Evolutionary conservation across 1,140 invertebrate species (phyloP), one percentile per base, ranked within the genome.

Genomic region (Whitmania pigra): DNA sequence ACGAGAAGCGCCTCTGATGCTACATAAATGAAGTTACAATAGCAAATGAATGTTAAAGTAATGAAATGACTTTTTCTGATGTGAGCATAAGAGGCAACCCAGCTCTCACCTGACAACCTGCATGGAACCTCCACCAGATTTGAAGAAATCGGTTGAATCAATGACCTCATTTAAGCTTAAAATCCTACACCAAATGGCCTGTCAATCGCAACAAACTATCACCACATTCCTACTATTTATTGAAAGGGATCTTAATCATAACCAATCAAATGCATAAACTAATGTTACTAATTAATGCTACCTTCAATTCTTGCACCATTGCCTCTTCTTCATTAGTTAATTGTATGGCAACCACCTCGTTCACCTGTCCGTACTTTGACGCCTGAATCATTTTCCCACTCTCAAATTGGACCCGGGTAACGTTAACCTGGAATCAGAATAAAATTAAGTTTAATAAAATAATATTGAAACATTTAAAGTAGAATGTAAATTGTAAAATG

Each of bases 101-200:
- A 74, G 22, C 40, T 72, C 69, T 74, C 81, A 87, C 85, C 88
- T 87, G 0, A 94, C 92, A 13, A 97, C 93, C 80, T 97, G 94
- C 92, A 97, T 97, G 15, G 93, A 95, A 0, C 91, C 90, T 27
- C 90, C 94, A 31, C 94, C 94, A 54, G 86, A 87, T 17, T 87
- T 87, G 81, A 98, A 97, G 80, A 97, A 97, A 79, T 97, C 92
- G 0, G 91, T 92, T 0, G 88, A 85, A 2, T 89, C 85, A 2
- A 88, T 87, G 5, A 97, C 85, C 31, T 80, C 72, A 0, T 89
- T 87, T 0, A 87, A 83, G 75, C 88, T 89, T 0, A 97, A 82
- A 76, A 97, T 96, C 9, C 87, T 86, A 73, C 87, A 85, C 94
- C 94, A 97, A 31, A 95, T 88, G 15, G 82, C 79, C 76, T 87